These are phyloP conservation scores for Sympetrum striolatum DNA, from an alignment of 2,888 invertebrate species.

Conservation along the genomic window DNA sequence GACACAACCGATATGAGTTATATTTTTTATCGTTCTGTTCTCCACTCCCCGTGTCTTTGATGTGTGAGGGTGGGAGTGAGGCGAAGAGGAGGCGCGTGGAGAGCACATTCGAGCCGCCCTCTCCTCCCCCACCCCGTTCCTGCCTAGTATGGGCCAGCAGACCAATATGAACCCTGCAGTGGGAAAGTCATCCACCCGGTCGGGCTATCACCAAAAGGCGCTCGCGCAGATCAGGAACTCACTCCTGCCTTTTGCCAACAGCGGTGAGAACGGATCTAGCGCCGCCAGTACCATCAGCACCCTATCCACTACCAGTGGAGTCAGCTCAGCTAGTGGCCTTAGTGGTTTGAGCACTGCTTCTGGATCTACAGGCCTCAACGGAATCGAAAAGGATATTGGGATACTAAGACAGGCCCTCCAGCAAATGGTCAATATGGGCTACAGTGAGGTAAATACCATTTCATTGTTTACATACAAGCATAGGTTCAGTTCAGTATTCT, in stretches of 20 bases:
- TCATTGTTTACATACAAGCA: too few relatives aligned
- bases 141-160: slow-evolving; percentile 65
- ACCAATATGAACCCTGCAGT: slow-evolving; percentile 64
- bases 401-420: slow-evolving; percentile 70
- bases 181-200: slow-evolving; percentile 69
- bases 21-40: neutral
- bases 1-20: neutral
- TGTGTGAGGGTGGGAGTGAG: slow-evolving; percentile 25
- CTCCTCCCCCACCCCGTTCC: slow-evolving; percentile 35
- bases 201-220: slow-evolving; percentile 84
- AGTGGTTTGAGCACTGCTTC: slow-evolving; percentile 68
- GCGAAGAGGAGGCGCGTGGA: slow-evolving; percentile 21
- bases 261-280: slow-evolving; percentile 72
- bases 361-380: slow-evolving; percentile 60
- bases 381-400: slow-evolving; percentile 70
- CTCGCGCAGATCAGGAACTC: slow-evolving; percentile 86
- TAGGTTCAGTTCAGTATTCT: neutral
- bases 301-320: slow-evolving; percentile 68
- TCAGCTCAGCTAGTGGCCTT: slow-evolving; percentile 67
- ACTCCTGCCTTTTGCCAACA: slow-evolving; percentile 79
- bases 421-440: slow-evolving; percentile 75
- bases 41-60: slow-evolving; percentile 1
- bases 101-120: neutral
- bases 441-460: slow-evolving; percentile 70
- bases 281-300: slow-evolving; percentile 77